A percentile compares a stretch with the other conserved stretches of the same genome.
Evolutionary conservation across 2,797 vertebrate species (phyloP).

Genomic region (Sebastes melanostomus): DNA sequence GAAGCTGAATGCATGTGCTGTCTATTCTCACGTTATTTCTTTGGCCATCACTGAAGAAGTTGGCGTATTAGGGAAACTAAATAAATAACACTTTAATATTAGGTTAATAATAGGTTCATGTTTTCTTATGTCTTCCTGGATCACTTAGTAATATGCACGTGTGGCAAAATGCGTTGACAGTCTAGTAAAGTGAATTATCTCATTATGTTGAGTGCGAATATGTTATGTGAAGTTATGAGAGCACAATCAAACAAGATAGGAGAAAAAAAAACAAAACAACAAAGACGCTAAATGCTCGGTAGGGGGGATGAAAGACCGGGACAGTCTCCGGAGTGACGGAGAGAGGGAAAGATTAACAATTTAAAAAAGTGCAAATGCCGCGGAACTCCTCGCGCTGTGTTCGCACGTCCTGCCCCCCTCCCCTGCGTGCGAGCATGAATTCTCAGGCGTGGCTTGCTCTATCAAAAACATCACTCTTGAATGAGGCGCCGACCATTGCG

Average conservation of each 20-base stretch:
- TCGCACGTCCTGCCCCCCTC: conserved; percentile 15
- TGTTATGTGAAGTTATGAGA: conserved; percentile 29
- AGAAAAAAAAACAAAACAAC: background rate
- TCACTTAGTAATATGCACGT: background rate
- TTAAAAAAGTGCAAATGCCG: conserved; percentile 83
- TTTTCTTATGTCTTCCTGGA: background rate
- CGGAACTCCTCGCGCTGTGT: conserved; percentile 71
- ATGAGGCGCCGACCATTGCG: conserved; percentile 96
- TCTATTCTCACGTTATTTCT: background rate
- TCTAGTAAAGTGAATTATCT: conserved; percentile 31
- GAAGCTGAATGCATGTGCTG: background rate
- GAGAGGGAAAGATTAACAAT: conserved; percentile 59
- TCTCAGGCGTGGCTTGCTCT: conserved; percentile 88
- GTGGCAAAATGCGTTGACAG: conserved; percentile 30
- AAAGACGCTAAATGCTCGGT: conserved; percentile 4
- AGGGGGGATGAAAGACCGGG: conserved; percentile 21
- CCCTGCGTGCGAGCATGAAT: conserved; percentile 65
- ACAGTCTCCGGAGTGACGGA: conserved; percentile 17
- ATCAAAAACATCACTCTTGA: conserved; percentile 94
- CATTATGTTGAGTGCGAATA: conserved; percentile 9
- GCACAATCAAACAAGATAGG: conserved; percentile 8
- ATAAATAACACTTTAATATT: background rate
- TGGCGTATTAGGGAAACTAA: background rate
- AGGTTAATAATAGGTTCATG: background rate
- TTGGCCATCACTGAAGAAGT: background rate